Evolutionary conservation across 1,140 invertebrate species (phyloP).

Genomic region (Mamestra configurata): DNA sequence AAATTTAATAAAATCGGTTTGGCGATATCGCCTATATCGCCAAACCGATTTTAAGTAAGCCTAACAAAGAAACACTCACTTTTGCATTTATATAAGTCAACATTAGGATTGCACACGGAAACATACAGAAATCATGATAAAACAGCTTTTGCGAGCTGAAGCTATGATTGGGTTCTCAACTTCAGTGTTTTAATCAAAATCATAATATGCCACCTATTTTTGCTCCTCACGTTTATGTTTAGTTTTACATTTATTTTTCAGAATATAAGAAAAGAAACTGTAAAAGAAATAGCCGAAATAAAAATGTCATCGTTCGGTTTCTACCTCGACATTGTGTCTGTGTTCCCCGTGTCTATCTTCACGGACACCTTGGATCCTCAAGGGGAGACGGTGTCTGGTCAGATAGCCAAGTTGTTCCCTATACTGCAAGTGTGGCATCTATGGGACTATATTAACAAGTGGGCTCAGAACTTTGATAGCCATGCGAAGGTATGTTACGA

Average conservation of each 20-base stretch:
- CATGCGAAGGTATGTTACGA: slow-evolving; percentile 68
- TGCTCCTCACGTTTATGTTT: neutral
- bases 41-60: too few relatives aligned
- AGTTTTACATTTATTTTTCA: slow-evolving; percentile 38
- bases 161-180: too few relatives aligned
- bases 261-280: slow-evolving; percentile 74
- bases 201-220: too few relatives aligned
- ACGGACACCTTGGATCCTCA: slow-evolving; percentile 74
- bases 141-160: too few relatives aligned
- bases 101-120: too few relatives aligned
- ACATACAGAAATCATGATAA: too few relatives aligned
- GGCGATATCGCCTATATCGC: too few relatives aligned
- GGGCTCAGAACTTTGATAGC: slow-evolving; percentile 72
- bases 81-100: too few relatives aligned
- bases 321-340: slow-evolving; percentile 78
- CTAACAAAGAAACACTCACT: too few relatives aligned
- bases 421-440: slow-evolving; percentile 82
- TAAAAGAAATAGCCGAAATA: slow-evolving; percentile 77
- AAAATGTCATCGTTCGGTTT: slow-evolving; percentile 81
- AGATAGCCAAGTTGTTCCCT: slow-evolving; percentile 69
- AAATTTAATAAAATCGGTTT: too few relatives aligned
- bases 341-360: slow-evolving; percentile 79
- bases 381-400: slow-evolving; percentile 64
- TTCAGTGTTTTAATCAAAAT: too few relatives aligned
- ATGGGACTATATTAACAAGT: slow-evolving; percentile 76